A percentile compares a stretch with the other conserved stretches of the same genome.
Conservation (phyloP, 2,113 vertebrate genomes). For the Mormoops blainvillei region DNA sequence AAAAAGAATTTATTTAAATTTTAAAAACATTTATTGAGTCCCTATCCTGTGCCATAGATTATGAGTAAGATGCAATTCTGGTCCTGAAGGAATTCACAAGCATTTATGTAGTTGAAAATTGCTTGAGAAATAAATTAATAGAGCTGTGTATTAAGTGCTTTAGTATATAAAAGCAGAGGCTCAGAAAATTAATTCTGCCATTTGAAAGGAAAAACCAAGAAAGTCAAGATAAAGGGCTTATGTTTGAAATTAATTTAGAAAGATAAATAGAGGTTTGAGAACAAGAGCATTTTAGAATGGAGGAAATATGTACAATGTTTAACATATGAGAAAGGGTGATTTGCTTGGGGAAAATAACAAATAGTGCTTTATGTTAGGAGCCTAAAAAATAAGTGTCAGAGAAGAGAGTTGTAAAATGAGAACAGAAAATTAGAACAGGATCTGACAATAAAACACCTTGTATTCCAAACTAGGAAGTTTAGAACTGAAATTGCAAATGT, state of each 20-base stretch:
- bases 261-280: constrained; percentile 14
- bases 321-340: background rate
- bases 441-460: background rate
- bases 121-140: background rate
- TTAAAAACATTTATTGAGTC: background rate
- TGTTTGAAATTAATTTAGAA: constrained; percentile 38
- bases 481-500: background rate
- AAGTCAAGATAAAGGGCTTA: background rate
- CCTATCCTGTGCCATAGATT: background rate
- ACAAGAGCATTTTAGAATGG: background rate
- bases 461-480: background rate
- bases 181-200: background rate
- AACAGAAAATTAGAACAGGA: background rate
- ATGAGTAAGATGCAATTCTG: background rate
- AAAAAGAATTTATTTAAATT: background rate
- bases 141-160: background rate
- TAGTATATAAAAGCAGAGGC: background rate
- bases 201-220: constrained; percentile 24
- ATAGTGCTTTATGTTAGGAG: background rate
- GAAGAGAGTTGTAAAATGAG: background rate
- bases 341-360: background rate
- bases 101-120: background rate
- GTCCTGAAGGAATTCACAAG: background rate
- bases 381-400: background rate
- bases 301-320: background rate